Base-by-base conservation (phyloP, 2,888 invertebrate species). In the Polymixis lichenea region DNA sequence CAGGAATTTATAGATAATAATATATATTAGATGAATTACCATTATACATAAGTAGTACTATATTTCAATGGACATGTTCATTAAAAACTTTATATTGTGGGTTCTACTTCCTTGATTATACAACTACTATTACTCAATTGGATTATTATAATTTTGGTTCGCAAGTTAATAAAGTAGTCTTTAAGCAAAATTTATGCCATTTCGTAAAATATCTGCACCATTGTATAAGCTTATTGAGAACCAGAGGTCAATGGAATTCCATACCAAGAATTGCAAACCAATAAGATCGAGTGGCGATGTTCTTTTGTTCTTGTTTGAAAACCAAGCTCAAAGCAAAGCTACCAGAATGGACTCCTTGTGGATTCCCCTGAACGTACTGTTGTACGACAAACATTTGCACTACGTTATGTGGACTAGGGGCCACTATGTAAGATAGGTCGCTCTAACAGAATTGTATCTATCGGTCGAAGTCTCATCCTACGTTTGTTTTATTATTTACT, bases 1-100 rank as follows among this genome's bases (percentile, higher is more conserved):
- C 38, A 65, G n/a, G 25, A 55, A 69, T 65, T 79, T 79, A n/a
- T n/a, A n/a, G n/a, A n/a, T 55, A 19, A 68, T 79, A 65, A 66
- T 66, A 32, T 28, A 66, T 71, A 53, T 78, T 19, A 65, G 7
- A 25, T 9, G 43, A 1, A 11, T 55, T 62, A 62, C 15, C 46
- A 32, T 32, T 69, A 28, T n/a, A n/a, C n/a, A n/a, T 17, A n/a
- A 22, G 13, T 38, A 69, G 7, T 25, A 19, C 5, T 43, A 58
- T n/a, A n/a, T 25, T 53, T 46, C 8, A 22, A 58, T 58, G 5
- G 17, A 19, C 7, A n/a, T 38, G 17, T 56, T 51, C 3, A 60
- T 43, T 6, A n/a, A 43, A 43, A 8, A 9, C 38, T 43, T 43
- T 6, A 9, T 43, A 43, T 43, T 43, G 6, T 43, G 38, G 38